Evolutionary conservation across 2,113 vertebrate genomes (phyloP).

Genomic region (Hippocampus mohnikei): DNA sequence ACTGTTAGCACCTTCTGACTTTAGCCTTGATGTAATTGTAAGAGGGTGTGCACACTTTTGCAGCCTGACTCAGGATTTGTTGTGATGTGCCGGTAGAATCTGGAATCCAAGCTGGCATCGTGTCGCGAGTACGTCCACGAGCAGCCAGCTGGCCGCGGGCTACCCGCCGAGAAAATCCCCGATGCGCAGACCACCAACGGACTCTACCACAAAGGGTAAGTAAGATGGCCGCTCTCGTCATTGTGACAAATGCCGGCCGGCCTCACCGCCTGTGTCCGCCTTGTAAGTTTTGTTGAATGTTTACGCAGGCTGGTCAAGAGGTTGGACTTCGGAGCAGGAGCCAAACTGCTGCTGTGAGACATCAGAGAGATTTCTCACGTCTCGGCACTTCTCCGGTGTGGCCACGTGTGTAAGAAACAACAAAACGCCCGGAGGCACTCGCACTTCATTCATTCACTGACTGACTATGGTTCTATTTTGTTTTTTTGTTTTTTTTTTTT

Average conservation of each 20-base stretch:
- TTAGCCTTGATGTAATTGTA: too few species aligned
- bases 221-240: neutral
- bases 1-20: neutral
- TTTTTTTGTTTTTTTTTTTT: too few species aligned
- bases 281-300: too few species aligned
- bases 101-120: slow-evolving; percentile 95
- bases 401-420: neutral
- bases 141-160: slow-evolving; percentile 89
- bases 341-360: slow-evolving; percentile 86
- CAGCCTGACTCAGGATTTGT: too few species aligned
- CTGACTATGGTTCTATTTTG: neutral
- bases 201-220: slow-evolving; percentile 52
- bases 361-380: neutral
- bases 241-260: neutral
- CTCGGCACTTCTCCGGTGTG: neutral
- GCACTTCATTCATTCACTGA: slow-evolving; percentile 39
- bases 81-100: slow-evolving; percentile 72
- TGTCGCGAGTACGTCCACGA: slow-evolving; percentile 97
- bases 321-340: slow-evolving; percentile 53
- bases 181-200: slow-evolving; percentile 67
- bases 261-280: neutral
- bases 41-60: too few species aligned
- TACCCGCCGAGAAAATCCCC: slow-evolving; percentile 63
- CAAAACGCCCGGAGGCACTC: slow-evolving; percentile 27
- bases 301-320: slow-evolving; percentile 64